phyloP scores from a whole-genome alignment of 2,113 vertebrate genomes.

The Cyphomyrus plagiostoma region DNA sequence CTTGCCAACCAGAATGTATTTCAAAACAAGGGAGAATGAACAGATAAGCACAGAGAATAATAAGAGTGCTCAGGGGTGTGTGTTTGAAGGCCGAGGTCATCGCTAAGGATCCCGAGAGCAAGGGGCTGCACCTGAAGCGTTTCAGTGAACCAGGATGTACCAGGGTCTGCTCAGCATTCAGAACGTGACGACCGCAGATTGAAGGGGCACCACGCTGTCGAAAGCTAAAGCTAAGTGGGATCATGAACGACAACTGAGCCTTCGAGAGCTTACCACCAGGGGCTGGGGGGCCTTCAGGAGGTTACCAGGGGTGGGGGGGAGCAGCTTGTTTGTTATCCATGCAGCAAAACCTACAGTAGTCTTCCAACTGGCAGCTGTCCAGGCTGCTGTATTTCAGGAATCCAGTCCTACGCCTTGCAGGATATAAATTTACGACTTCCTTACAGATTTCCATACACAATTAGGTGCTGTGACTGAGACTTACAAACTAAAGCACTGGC shows the following conservation, averaged over 20 bases:
- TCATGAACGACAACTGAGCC: background rate
- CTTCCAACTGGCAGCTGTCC: conserved; percentile 29
- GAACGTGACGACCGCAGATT: background rate
- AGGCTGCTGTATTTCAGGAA: conserved; percentile 9
- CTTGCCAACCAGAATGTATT: background rate
- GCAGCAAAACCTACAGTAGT: background rate
- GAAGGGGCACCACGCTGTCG: background rate
- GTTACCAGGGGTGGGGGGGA: background rate
- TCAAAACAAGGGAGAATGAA: background rate
- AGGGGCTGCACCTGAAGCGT: background rate
- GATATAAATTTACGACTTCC: conserved; percentile 33
- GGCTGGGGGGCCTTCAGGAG: background rate
- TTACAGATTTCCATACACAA: conserved; percentile 25
- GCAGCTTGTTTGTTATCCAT: background rate
- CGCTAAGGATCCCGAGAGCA: background rate
- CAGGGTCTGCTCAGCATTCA: background rate
- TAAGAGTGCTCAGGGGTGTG: background rate
- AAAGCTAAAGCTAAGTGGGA: background rate
- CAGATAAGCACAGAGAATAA: background rate
- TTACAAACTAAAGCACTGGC: conserved; percentile 21
- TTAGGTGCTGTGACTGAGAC: conserved; percentile 25
- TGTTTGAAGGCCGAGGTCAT: background rate
- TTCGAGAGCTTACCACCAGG: background rate
- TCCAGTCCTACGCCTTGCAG: conserved; percentile 13
- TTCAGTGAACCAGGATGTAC: background rate